Evolutionary conservation across 2,113 vertebrate species (phyloP), one percentile per base, ranked within the genome.

Genomic region (Chiloscyllium plagiosum): DNA sequence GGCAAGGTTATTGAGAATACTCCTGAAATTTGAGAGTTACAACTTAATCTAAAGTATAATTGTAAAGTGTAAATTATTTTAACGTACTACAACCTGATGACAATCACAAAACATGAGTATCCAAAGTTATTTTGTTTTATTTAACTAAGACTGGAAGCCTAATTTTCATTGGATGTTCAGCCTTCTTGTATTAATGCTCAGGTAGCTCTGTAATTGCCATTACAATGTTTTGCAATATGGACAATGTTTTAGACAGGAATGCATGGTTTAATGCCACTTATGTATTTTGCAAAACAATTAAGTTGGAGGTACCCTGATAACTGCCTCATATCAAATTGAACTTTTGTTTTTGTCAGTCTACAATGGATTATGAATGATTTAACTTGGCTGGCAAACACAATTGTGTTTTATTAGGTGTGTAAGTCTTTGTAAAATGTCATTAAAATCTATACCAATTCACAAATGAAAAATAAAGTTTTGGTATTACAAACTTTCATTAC

Each of bases 361-460:
- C 66, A 19, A 93, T 93, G 4, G 56, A 66, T 66, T 65, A 29
- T n/a, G 56, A 93, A n/a, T 93, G 13, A 61, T 66, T 66, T 66
- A n/a, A 56, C 33, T 19, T 66, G 42, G 50, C 22, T 93, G 65
- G 17, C 56, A 29, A 66, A 66, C 37, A 33, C 89, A 93, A 10
- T 66, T 93, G 29, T 29, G 50, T 5, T 13, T 83, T 42, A 93
- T 37, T 42, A 24, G 20, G 70, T 15, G 56, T 93, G 66, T 66
- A 17, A 2, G 5, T 56, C 37, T 61, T 90, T 29, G 86, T 29
- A 56, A 33, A 90, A 26, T 61, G 50, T 29, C 33, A 65, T 66
- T 61, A 93, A 93, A 93, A 66, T 22, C 83, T 86, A 66, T 93
- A n/a, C 56, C 66, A 93, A 93, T 66, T 93, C 66, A 93, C 0